Evolutionary conservation across 2,797 vertebrate genomes (phyloP).

Genomic region (Spheniscus humboldti): DNA sequence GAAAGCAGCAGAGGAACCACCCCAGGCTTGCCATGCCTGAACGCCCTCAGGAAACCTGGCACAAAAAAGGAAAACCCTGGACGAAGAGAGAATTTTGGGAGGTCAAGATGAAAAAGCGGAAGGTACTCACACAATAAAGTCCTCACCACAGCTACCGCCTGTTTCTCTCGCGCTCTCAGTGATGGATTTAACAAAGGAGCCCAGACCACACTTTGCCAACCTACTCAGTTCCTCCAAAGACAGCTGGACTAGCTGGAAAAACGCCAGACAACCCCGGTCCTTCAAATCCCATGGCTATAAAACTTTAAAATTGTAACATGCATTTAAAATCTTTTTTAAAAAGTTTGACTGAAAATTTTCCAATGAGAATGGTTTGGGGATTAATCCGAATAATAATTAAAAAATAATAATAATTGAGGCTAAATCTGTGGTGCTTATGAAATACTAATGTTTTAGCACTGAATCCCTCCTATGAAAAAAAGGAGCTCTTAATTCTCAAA

Average conservation of each 20-base stretch:
- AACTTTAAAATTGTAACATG: background rate
- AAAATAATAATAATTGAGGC: background rate
- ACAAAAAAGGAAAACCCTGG: background rate
- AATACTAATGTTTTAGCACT: background rate
- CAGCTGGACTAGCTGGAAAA: conserved; percentile 2
- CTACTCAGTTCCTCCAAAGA: background rate
- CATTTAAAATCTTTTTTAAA: background rate
- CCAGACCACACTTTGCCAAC: background rate
- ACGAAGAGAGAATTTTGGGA: background rate
- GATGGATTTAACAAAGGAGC: background rate
- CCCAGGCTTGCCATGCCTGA: background rate
- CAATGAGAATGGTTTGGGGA: background rate
- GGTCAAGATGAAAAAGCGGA: background rate
- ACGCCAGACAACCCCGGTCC: background rate
- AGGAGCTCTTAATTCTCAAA: background rate
- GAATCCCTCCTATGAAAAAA: background rate
- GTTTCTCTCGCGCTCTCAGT: background rate
- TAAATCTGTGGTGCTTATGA: background rate
- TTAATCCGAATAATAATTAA: background rate
- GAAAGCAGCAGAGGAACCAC: background rate
- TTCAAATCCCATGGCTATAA: background rate
- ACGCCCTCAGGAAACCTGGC: background rate
- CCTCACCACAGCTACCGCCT: background rate
- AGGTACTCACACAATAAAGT: background rate
- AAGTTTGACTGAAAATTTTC: background rate